phyloP scores from a whole-genome alignment of 2,797 vertebrate genomes.

The Merluccius polli region DNA sequence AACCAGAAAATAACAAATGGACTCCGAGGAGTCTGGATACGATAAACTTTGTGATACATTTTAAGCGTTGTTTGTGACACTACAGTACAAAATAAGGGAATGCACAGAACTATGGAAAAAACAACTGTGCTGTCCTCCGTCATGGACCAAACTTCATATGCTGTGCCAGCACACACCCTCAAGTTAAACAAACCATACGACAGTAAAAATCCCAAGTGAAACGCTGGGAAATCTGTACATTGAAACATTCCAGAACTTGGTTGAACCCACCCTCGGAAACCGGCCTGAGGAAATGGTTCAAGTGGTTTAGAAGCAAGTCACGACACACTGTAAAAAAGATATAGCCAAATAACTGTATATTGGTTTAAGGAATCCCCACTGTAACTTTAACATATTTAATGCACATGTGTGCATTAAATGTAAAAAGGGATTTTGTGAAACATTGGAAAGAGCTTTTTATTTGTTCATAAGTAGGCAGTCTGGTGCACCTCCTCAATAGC shows the following conservation, averaged over 20 bases:
- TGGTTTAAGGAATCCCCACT: neutral
- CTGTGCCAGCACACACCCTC: neutral
- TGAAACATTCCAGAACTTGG: neutral
- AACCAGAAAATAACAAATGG: neutral
- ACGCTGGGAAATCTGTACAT: neutral
- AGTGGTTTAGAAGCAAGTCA: constrained; percentile 20
- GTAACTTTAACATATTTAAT: neutral
- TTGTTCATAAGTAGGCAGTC: neutral
- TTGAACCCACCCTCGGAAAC: constrained; percentile 13
- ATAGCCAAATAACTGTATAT: neutral
- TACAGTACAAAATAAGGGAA: neutral
- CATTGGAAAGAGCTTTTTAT: neutral
- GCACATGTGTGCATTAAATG: neutral
- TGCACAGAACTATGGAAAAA: neutral
- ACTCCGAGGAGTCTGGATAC: neutral
- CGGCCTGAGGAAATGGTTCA: too few relatives aligned
- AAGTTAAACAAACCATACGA: neutral
- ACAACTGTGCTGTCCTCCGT: neutral
- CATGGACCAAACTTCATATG: neutral
- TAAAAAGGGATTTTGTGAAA: neutral
- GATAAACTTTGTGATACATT: neutral
- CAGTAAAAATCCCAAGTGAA: neutral
- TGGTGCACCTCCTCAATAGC: constrained; percentile 11
- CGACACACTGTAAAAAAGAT: constrained; percentile 29
- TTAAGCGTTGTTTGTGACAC: neutral